phyloP scores from a whole-genome alignment of 2,888 invertebrate species.

The Branchipolynoe longqiensis region DNA sequence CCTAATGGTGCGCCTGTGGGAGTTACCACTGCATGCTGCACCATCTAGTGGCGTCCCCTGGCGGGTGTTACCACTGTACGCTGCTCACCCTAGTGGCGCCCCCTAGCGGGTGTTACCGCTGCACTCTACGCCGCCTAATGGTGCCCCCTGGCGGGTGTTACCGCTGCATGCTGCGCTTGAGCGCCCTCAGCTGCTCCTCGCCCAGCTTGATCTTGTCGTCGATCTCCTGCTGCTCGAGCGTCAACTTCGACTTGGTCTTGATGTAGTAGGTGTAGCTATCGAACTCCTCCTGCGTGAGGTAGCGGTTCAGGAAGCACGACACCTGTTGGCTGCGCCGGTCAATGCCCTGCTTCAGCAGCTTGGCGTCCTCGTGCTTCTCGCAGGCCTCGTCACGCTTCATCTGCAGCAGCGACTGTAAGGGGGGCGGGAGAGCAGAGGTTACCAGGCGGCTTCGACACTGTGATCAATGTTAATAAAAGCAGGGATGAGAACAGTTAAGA shows the following conservation, averaged over 20 bases:
- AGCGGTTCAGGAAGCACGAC: constrained; percentile 86
- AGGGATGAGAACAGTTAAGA: too few species aligned
- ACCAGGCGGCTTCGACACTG: too few species aligned
- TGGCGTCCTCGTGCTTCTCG: constrained; percentile 91
- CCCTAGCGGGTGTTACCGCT: not conserved
- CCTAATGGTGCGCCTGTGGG: too few species aligned
- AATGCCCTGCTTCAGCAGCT: constrained; percentile 90
- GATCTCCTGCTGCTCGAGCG: constrained; percentile 91
- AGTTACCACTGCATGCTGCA: too few species aligned
- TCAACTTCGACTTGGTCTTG: constrained; percentile 92
- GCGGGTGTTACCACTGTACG: too few species aligned
- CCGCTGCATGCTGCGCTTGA: constrained; percentile 85
- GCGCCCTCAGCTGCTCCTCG: constrained; percentile 89
- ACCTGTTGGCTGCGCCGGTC: constrained; percentile 89
- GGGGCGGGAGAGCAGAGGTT: too few species aligned
- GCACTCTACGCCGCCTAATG: too few species aligned
- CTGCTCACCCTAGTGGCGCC: too few species aligned
- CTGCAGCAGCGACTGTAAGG: constrained; percentile 74
- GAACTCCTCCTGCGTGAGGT: constrained; percentile 87
- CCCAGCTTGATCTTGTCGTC: constrained; percentile 91
- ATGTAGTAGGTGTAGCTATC: constrained; percentile 92
- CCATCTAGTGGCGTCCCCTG: too few species aligned
- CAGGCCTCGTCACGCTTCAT: constrained; percentile 89
- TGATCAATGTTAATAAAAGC: too few species aligned
- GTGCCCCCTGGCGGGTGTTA: too few species aligned